Conservation (phyloP, 2,113 vertebrate genomes). For the Phylloscopus trochiloides region DNA sequence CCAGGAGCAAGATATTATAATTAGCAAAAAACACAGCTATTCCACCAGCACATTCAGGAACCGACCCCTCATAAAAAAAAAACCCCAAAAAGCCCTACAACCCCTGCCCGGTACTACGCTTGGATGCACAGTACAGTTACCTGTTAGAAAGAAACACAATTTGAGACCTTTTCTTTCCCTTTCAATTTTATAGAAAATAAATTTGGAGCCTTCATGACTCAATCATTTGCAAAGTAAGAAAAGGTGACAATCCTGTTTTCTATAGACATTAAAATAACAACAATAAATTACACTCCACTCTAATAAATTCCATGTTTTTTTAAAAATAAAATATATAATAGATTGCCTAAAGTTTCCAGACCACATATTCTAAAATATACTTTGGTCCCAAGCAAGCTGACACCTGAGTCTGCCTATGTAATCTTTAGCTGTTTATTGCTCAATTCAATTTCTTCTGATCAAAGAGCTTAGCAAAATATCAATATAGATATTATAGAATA, state of each 20-base stretch:
- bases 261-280: neutral
- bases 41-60: neutral
- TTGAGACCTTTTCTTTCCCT: neutral
- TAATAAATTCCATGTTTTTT: neutral
- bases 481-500: neutral
- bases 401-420: neutral
- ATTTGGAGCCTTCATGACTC: neutral
- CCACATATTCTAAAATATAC: neutral
- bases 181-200: neutral
- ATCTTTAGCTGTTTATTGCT: neutral
- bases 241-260: neutral
- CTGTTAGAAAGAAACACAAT: neutral
- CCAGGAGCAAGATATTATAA: neutral
- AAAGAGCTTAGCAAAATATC: neutral
- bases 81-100: accelerated
- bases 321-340: neutral
- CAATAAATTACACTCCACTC: neutral
- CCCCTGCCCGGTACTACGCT: no score
- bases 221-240: neutral
- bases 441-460: neutral
- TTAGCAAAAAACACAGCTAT: neutral
- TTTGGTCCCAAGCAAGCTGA: neutral
- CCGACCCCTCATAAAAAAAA: neutral
- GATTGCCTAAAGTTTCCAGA: neutral
- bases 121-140: neutral